These are phyloP conservation scores for Drosophila rufa DNA, from an alignment of 1,140 invertebrate species.

Conservation along the genomic window DNA sequence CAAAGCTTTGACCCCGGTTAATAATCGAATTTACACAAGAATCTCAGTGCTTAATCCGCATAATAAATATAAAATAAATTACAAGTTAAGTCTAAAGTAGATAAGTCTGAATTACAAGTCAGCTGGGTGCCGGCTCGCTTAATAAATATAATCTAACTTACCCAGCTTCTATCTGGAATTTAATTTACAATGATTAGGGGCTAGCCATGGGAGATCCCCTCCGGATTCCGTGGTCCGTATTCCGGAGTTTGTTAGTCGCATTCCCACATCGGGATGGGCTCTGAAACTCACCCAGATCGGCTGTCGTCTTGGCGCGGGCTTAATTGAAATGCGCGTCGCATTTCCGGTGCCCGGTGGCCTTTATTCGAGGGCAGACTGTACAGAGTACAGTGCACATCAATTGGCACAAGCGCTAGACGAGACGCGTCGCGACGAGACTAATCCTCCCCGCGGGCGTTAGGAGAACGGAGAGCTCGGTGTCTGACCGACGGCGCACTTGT, in stretches of 20 bases:
- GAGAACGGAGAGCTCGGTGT: constrained; percentile 21
- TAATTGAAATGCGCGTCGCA: constrained; percentile 83
- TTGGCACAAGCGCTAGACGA: constrained; percentile 50
- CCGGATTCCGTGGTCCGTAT: neutral
- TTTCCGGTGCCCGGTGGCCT: constrained; percentile 51
- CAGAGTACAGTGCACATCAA: constrained; percentile 59
- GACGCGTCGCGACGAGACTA: constrained; percentile 26
- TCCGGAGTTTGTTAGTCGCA: constrained; percentile 7
- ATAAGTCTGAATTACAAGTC: too few species aligned
- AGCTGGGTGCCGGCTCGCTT: neutral
- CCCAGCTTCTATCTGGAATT: neutral
- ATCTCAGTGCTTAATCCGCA: neutral
- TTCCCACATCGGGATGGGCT: constrained; percentile 5
- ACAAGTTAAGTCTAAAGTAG: neutral
- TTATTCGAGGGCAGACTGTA: constrained; percentile 32
- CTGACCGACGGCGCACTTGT: constrained; percentile 64
- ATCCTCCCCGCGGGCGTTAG: constrained; percentile 31
- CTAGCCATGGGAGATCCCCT: constrained; percentile 3
- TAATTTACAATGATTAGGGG: constrained; percentile 10
- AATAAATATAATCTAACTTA: constrained; percentile 5
- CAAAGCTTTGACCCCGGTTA: neutral
- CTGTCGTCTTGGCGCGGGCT: constrained; percentile 33
- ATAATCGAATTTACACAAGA: neutral
- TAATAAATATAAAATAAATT: neutral
- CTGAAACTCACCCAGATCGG: constrained; percentile 33